Conservation (phyloP, 2,888 invertebrate species). For the Epiperipatus broadwayi region DNA sequence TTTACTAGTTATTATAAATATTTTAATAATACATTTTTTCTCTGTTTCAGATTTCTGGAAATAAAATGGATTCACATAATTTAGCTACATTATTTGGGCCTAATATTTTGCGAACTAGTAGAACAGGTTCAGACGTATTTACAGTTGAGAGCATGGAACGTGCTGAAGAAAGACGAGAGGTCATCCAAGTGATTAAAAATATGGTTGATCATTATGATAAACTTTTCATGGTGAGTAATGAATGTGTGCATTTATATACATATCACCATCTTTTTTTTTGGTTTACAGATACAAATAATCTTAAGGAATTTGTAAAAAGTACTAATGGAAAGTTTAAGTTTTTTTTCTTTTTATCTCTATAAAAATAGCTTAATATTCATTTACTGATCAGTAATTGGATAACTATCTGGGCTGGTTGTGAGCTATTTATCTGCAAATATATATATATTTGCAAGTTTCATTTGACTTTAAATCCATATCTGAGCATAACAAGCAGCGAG, state of each 20-base stretch:
- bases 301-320: too few species aligned
- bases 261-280: too few species aligned
- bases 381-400: too few species aligned
- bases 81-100: slow-evolving; percentile 82
- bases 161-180: slow-evolving; percentile 60
- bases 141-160: slow-evolving; percentile 33
- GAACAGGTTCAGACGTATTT: slow-evolving; percentile 17
- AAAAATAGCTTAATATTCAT: too few species aligned
- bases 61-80: slow-evolving; percentile 83
- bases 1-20: slow-evolving; percentile 4
- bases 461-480: too few species aligned
- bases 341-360: too few species aligned
- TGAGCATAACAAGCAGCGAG: too few species aligned
- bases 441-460: too few species aligned
- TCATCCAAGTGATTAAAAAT: slow-evolving; percentile 67
- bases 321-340: too few species aligned
- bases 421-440: too few species aligned
- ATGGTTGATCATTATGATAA: slow-evolving; percentile 51
- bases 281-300: too few species aligned
- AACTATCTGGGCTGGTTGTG: too few species aligned
- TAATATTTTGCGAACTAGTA: slow-evolving; percentile 57
- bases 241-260: neutral
- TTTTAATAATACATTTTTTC: slow-evolving; percentile 8
- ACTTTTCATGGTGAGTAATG: slow-evolving; percentile 40
- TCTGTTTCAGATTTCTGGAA: slow-evolving; percentile 43